phyloP scores from a whole-genome alignment of 1,140 invertebrate species.

The Meloidogyne exigua region DNA sequence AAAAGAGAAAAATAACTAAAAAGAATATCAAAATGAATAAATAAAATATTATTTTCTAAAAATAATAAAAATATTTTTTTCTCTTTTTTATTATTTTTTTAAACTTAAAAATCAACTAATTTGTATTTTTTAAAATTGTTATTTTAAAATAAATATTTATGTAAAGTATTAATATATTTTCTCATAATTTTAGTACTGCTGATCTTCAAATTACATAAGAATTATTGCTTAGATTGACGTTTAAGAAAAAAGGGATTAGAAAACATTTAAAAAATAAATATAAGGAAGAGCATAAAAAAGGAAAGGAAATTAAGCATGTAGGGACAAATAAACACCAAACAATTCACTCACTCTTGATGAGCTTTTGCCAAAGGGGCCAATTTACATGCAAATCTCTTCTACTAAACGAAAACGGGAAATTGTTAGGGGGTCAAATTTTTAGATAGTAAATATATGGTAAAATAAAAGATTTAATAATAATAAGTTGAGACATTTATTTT shows the following conservation, averaged over 20 bases:
- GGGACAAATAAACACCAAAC: not conserved
- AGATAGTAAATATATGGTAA: not conserved
- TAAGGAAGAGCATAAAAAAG: not conserved
- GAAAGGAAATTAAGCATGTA: not conserved
- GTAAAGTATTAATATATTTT: not conserved
- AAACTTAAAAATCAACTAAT: not conserved
- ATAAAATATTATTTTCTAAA: too few relatives aligned
- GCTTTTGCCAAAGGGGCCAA: not conserved
- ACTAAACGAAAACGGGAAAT: not conserved
- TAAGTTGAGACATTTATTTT: not conserved
- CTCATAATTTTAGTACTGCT: not conserved
- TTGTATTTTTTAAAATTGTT: too few relatives aligned
- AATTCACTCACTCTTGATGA: conserved; percentile 4
- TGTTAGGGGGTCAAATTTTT: not conserved
- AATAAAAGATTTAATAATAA: not conserved
- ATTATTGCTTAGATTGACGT: conserved; percentile 1
- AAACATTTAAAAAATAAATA: not conserved
- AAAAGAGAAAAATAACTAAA: too few relatives aligned
- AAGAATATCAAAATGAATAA: too few relatives aligned
- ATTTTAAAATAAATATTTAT: not conserved
- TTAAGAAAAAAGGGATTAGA: not conserved
- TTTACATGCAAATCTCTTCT: conserved; percentile 1
- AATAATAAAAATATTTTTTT: too few relatives aligned
- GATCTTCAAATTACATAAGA: not conserved
- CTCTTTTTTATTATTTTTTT: not conserved